These are phyloP conservation scores for Hirudinaria manillensis DNA, from an alignment of 2,888 invertebrate species.

Conservation along the genomic window DNA sequence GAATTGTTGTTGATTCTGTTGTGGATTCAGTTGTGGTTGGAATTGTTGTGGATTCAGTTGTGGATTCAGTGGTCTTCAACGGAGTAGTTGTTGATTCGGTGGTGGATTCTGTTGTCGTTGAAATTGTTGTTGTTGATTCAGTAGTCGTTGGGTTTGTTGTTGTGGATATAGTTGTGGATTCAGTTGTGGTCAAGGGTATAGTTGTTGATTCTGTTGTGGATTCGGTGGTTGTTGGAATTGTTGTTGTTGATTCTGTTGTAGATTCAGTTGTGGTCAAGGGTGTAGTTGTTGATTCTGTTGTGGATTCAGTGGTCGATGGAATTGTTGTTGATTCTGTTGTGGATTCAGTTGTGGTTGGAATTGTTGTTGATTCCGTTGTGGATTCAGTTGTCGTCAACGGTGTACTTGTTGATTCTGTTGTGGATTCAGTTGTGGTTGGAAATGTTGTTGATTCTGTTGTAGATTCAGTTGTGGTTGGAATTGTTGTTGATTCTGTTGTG, in stretches of 20 bases:
- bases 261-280: no score
- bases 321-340: background rate
- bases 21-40: background rate
- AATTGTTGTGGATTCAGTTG: conserved; percentile 12
- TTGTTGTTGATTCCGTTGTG: conserved; percentile 1
- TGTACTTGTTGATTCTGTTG: conserved; percentile 15
- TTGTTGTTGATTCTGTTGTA: conserved; percentile 17
- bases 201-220: conserved; percentile 1
- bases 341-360: background rate
- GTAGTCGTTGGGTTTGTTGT: background rate
- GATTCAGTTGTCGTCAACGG: background rate
- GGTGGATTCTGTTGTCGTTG: background rate
- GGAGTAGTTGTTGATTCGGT: background rate
- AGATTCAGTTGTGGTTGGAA: background rate
- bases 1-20: background rate
- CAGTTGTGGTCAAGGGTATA: background rate
- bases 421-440: conserved; percentile 3
- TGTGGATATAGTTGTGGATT: background rate
- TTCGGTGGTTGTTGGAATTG: background rate
- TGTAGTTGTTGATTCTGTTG: background rate
- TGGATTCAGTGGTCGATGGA: background rate
- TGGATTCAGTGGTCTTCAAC: background rate
- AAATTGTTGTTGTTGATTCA: background rate
- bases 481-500: background rate
- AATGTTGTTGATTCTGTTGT: conserved; percentile 5